Evolutionary conservation across 2,113 vertebrate species (phyloP).

Genomic region (Syngnathoides biaculeatus): DNA sequence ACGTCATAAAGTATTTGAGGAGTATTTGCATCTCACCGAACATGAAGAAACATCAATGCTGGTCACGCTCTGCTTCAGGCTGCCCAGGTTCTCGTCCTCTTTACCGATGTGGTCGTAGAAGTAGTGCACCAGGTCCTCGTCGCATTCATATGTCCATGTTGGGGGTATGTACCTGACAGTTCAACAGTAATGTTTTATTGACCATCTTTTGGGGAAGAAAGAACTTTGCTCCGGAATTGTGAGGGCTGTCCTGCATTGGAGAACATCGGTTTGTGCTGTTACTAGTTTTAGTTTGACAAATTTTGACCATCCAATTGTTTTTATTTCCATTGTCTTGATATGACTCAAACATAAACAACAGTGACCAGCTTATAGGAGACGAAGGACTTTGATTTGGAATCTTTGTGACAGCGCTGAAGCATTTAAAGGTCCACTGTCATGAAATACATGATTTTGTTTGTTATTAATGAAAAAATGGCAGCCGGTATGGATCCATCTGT

Average conservation of each 20-base stretch:
- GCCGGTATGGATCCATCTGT: no score
- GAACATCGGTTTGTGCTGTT: not conserved
- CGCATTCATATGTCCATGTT: conserved; percentile 93
- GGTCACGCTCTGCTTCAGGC: conserved; percentile 93
- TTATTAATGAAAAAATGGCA: no score
- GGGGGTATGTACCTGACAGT: conserved; percentile 82
- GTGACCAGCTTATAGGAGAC: no score
- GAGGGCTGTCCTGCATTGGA: not conserved
- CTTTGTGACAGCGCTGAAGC: no score
- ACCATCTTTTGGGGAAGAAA: not conserved
- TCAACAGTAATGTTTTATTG: conserved; percentile 1
- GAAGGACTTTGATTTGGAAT: no score
- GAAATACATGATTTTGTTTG: no score
- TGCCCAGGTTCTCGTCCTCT: conserved; percentile 94
- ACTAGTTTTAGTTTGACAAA: not conserved
- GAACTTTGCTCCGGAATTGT: not conserved
- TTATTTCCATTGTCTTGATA: no score
- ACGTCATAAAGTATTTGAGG: no score
- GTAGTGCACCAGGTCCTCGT: conserved; percentile 95
- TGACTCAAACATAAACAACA: no score
- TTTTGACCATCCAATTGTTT: not conserved
- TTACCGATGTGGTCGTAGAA: conserved; percentile 91
- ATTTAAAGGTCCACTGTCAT: no score
- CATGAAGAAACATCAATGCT: conserved; percentile 94
- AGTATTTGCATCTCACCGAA: conserved; percentile 70